Conservation (phyloP, 2,888 invertebrate species). For the Nephrocerus scutellatus region DNA sequence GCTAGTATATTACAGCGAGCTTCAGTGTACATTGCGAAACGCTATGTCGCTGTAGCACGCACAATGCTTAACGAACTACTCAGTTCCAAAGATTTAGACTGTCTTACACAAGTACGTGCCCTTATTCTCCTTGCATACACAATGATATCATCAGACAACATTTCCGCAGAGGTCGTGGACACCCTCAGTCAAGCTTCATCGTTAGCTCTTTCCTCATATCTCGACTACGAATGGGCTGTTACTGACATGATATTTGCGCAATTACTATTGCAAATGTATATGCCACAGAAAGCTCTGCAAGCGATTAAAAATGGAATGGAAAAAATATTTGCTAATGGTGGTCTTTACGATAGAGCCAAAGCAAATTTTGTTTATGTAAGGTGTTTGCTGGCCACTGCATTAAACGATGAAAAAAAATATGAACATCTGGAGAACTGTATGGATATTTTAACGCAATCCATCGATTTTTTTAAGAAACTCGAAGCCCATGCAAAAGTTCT, state of each 20-base stretch:
- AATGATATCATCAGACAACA: slow-evolving; percentile 47
- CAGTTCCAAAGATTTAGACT: slow-evolving; percentile 44
- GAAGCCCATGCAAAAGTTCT: slow-evolving; percentile 71
- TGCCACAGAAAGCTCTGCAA: slow-evolving; percentile 67
- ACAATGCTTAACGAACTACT: slow-evolving; percentile 38
- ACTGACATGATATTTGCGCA: slow-evolving; percentile 75
- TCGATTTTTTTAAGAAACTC: slow-evolving; percentile 62
- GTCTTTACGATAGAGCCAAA: slow-evolving; percentile 72
- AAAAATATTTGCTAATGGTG: slow-evolving; percentile 71
- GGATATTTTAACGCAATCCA: slow-evolving; percentile 59
- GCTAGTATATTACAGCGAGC: slow-evolving; percentile 56
- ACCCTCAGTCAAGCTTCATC: slow-evolving; percentile 66
- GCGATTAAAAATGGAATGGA: slow-evolving; percentile 64
- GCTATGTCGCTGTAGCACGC: slow-evolving; percentile 44
- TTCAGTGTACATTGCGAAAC: slow-evolving; percentile 42
- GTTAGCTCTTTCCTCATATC: slow-evolving; percentile 64
- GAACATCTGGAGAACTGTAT: slow-evolving; percentile 31
- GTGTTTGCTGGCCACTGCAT: slow-evolving; percentile 65
- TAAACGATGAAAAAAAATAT: slow-evolving; percentile 31
- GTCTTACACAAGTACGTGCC: slow-evolving; percentile 53
- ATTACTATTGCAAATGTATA: slow-evolving; percentile 63
- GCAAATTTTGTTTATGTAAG: slow-evolving; percentile 69
- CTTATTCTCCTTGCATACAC: slow-evolving; percentile 64
- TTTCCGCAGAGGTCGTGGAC: slow-evolving; percentile 54
- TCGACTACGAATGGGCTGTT: slow-evolving; percentile 68